Evolutionary conservation across 92 coral and sea anemone species (phyloP), one percentile per base, ranked within the genome.

Genomic region (Actinostola sp.): DNA sequence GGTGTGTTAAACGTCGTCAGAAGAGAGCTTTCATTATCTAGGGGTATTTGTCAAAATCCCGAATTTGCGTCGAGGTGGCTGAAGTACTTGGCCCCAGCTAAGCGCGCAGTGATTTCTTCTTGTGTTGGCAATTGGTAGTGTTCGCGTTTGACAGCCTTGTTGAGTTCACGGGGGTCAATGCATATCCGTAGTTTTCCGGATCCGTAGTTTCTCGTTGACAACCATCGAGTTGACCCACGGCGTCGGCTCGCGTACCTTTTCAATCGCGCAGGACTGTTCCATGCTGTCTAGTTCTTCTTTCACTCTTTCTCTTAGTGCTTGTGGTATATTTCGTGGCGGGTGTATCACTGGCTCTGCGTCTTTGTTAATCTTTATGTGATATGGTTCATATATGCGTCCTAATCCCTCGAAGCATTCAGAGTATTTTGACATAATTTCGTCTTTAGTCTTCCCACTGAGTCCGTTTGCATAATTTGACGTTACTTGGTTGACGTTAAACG

Each of bases 81-180:
- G 70, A 86, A 80, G 20, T 73, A 86, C 26, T 69, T 74, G 1
- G 91, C 83, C 16, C 86, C 86, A 10, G 83, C 48, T 3, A 85
- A 67, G 20, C 90, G 46, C 15, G 75, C 35, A 14, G 87, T 75
- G 61, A 81, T 86, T 48, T 86, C 90, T 36, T 86, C 68, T 50
- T 81, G 91, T 8, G 91, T 86, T 14, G 91, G 87, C 0, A 86
- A 55, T 55, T 86, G 86, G 66, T 86, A 75, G 48, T 80, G 80
- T 38, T 86, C 87, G 6, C 84, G 53, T 39, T 14, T 39, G 13
- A 76, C 24, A 0, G 75, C 91, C 31, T 81, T 86, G 72, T 81
- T 86, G 8, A 81, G 84, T 68, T 86, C 81, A 10, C 77, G 79
- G 10, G 87, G 91, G 63, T 81, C 87, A 35, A 86, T 86, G 64